These are phyloP conservation scores for Gymnoscelis rufifasciata DNA, from an alignment of 2,888 invertebrate genomes.

Conservation along the genomic window DNA sequence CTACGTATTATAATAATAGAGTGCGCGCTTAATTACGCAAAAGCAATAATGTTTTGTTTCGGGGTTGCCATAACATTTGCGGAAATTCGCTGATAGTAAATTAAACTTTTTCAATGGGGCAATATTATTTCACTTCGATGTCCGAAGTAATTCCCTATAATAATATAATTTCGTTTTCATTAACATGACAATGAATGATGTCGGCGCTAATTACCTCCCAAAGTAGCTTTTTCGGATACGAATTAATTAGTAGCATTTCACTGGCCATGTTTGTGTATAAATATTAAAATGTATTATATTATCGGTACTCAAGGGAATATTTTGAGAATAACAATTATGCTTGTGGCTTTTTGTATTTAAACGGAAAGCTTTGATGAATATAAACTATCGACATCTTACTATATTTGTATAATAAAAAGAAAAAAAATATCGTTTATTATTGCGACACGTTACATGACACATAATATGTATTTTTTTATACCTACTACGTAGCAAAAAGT, in stretches of 20 bases:
- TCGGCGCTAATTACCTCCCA: slow-evolving; percentile 16
- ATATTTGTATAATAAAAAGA: too few species aligned
- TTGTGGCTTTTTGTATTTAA: too few species aligned
- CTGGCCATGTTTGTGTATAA: background rate
- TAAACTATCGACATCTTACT: too few species aligned
- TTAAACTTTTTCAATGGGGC: background rate
- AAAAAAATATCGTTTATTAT: too few species aligned
- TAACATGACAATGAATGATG: slow-evolving; percentile 18
- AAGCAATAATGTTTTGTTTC: slow-evolving; percentile 1
- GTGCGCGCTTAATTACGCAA: background rate
- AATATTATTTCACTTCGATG: background rate
- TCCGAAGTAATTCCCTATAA: slow-evolving; percentile 10
- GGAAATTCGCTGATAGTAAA: background rate
- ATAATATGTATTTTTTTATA: too few species aligned
- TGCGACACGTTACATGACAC: too few species aligned
- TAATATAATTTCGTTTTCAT: slow-evolving; percentile 16
- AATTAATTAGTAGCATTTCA: slow-evolving; percentile 16
- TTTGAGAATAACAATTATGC: too few species aligned
- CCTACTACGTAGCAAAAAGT: too few species aligned
- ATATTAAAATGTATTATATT: background rate
- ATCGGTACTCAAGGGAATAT: background rate
- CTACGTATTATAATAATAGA: too few species aligned
- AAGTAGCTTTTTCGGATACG: slow-evolving; percentile 12
- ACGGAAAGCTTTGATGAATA: too few species aligned
- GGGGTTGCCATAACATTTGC: background rate